Evolutionary conservation across 2,113 vertebrate genomes (phyloP).

Genomic region (Leptocoma aspasia): DNA sequence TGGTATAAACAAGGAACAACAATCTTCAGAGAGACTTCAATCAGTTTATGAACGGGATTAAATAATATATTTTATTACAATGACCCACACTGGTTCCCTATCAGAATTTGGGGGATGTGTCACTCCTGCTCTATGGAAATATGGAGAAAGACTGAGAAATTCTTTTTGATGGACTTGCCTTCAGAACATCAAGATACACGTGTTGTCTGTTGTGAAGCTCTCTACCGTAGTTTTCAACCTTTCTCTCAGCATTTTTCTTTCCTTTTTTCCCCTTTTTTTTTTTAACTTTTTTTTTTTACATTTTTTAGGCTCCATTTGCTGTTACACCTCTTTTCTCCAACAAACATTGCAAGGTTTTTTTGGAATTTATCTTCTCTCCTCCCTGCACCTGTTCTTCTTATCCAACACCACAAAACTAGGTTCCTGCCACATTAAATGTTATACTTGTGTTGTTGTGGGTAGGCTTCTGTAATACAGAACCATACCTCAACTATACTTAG

Average conservation of each 20-base stretch:
- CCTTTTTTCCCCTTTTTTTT: accelerated
- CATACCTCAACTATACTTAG: neutral
- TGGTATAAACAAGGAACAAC: neutral
- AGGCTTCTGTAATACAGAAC: neutral
- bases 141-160: neutral
- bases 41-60: neutral
- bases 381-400: neutral
- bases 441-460: accelerated
- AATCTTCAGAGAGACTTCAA: neutral
- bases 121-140: neutral
- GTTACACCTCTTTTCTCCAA: neutral
- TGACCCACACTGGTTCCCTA: neutral
- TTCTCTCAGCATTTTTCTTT: neutral
- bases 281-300: accelerated
- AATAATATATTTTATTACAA: neutral
- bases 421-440: neutral
- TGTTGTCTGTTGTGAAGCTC: neutral
- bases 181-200: neutral
- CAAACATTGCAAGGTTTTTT: neutral
- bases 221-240: neutral
- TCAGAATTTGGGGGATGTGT: neutral
- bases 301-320: neutral
- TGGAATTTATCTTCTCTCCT: neutral
- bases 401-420: accelerated
- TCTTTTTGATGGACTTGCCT: neutral